phyloP scores from a whole-genome alignment of 2,797 vertebrate species.

The Danio kyathit region DNA sequence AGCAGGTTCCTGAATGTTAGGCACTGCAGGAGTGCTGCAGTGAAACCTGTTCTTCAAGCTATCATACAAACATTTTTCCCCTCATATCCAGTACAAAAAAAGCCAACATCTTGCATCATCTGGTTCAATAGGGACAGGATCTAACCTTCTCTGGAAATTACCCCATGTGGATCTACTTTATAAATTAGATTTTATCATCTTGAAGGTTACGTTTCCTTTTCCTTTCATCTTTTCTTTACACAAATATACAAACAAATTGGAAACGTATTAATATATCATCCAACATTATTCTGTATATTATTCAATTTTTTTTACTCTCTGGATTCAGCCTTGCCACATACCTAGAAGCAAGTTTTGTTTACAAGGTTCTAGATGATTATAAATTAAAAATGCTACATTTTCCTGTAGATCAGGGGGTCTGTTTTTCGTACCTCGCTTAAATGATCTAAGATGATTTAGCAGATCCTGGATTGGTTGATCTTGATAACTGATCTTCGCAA shows the following conservation, averaged over 20 bases:
- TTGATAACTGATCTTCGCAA: too few species aligned
- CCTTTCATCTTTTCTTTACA: background rate
- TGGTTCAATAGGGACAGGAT: background rate
- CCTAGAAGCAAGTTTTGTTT: background rate
- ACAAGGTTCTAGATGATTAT: background rate
- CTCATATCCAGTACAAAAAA: conserved; percentile 44
- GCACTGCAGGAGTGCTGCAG: conserved; percentile 29
- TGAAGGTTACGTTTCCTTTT: conserved; percentile 6
- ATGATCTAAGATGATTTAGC: too few species aligned
- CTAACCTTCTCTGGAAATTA: conserved; percentile 18
- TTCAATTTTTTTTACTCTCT: background rate
- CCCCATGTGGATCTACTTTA: conserved; percentile 2
- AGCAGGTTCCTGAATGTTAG: conserved; percentile 25
- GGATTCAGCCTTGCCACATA: background rate
- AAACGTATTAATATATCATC: background rate
- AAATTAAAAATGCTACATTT: too few species aligned
- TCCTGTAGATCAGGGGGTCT: too few species aligned
- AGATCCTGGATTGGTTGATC: too few species aligned
- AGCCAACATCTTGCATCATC: conserved; percentile 27
- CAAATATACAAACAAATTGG: conserved; percentile 6
- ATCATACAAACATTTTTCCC: conserved; percentile 20
- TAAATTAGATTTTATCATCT: background rate
- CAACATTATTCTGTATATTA: background rate
- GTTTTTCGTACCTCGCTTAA: too few species aligned
- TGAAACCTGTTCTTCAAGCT: conserved; percentile 15